These are phyloP conservation scores for Lissonota sp. DNA, from an alignment of 2,888 invertebrate species.

Conservation along the genomic window DNA sequence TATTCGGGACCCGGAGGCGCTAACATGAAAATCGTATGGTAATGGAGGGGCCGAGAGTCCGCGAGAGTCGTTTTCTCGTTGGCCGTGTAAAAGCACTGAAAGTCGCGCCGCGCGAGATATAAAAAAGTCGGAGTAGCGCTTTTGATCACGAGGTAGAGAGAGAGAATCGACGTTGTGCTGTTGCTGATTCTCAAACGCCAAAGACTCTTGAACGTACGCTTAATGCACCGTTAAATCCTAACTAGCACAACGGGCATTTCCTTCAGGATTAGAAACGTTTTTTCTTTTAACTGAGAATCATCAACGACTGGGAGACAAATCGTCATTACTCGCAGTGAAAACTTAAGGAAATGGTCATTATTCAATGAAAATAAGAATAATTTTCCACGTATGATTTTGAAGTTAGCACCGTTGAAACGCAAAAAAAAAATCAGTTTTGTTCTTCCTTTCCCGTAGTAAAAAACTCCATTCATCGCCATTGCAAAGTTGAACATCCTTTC, in stretches of 20 bases:
- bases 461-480: too few species aligned
- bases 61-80: slow-evolving; percentile 19
- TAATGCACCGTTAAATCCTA: neutral
- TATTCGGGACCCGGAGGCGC: slow-evolving; percentile 80
- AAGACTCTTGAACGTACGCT: too few species aligned
- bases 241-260: neutral
- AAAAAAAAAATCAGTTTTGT: too few species aligned
- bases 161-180: slow-evolving; percentile 3
- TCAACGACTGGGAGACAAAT: too few species aligned
- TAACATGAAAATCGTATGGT: slow-evolving; percentile 82
- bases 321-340: slow-evolving; percentile 1
- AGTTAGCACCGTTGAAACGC: too few species aligned
- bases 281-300: too few species aligned
- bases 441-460: too few species aligned
- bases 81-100: slow-evolving; percentile 19
- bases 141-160: slow-evolving; percentile 26
- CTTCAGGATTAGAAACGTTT: slow-evolving; percentile 9
- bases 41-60: slow-evolving; percentile 71
- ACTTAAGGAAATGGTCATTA: too few species aligned
- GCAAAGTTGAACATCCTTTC: neutral
- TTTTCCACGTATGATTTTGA: too few species aligned
- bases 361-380: neutral
- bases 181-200: neutral
- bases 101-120: slow-evolving; percentile 12
- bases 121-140: slow-evolving; percentile 42